Base-by-base conservation (phyloP, 2,888 invertebrate species). In the Eristalis tenax region DNA sequence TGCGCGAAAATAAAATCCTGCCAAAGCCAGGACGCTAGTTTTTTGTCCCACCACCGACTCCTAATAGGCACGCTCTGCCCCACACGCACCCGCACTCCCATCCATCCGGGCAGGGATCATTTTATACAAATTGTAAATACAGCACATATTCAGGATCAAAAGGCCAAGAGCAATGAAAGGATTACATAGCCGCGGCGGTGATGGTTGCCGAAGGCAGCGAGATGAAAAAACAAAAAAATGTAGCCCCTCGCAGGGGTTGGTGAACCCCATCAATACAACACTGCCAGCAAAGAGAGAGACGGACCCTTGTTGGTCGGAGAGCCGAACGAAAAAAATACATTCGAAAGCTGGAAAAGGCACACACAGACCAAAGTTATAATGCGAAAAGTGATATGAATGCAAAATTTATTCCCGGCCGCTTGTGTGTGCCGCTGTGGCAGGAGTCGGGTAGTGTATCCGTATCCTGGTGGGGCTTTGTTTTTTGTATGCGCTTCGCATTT, bases 61-160 rank as follows among this genome's bases (percentile, higher is more conserved):
- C 82, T 83, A 87, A 79, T 87, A 75, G 87, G 50, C 50, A 59
- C 40, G 23, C 32, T 32, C 32, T 32, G 32, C 57, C 22, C 26
- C 59, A 18, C 50, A 66, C 56, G 64, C 66, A 23, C 23, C 23
- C 65, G 61, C 74, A 65, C 61, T 57, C 70, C 38, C 38, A 18
- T 71, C 75, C 71, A 50, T 18, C 63, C 75, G 79, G 64, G 80
- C 71, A 73, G 65, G 80, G 87, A 79, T 87, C 87, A 83, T 75
- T 87, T 83, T 83, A 76, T 87, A 87, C 87, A 83, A 87, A 87
- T 87, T 87, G 87, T 83, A 83, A 87, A 87, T 80, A 87, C 73
- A 71, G 77, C 71, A 69, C 73, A 83, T 83, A 87, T 83, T 83
- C 87, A 83, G 87, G 87, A 87, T 83, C 83, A 87, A 83, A 87